These are phyloP conservation scores for Clitarchus hookeri DNA, from an alignment of 2,888 invertebrate genomes.

Conservation along the genomic window DNA sequence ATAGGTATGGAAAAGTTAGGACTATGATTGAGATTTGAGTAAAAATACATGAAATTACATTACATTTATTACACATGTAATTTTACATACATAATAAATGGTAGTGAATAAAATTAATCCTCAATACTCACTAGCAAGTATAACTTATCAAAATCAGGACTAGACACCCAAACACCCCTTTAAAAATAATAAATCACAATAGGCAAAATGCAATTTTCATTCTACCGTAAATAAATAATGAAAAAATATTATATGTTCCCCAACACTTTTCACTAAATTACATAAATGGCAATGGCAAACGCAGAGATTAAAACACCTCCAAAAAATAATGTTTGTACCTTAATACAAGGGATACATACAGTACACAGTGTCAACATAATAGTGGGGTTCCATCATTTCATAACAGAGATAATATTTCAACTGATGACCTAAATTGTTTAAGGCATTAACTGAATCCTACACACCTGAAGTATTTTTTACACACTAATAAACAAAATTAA, in stretches of 20 bases:
- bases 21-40: too few relatives aligned
- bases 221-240: too few relatives aligned
- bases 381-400: too few relatives aligned
- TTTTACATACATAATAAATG: not conserved
- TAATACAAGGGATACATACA: not conserved
- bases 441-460: too few relatives aligned
- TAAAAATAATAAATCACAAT: not conserved
- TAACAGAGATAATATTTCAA: too few relatives aligned
- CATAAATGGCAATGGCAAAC: constrained; percentile 11
- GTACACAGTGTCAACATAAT: not conserved
- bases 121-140: not conserved
- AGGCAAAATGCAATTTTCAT: not conserved
- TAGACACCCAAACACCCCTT: not conserved
- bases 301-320: not conserved
- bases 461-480: too few relatives aligned
- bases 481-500: too few relatives aligned
- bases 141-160: constrained; percentile 10
- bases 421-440: too few relatives aligned
- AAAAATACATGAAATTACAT: not conserved
- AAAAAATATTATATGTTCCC: too few relatives aligned
- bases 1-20: too few relatives aligned
- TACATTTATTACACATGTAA: not conserved
- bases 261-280: not conserved
- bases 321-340: not conserved
- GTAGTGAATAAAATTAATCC: not conserved